Conservation (phyloP, 2,113 vertebrate genomes). For the Grallaria varia region DNA sequence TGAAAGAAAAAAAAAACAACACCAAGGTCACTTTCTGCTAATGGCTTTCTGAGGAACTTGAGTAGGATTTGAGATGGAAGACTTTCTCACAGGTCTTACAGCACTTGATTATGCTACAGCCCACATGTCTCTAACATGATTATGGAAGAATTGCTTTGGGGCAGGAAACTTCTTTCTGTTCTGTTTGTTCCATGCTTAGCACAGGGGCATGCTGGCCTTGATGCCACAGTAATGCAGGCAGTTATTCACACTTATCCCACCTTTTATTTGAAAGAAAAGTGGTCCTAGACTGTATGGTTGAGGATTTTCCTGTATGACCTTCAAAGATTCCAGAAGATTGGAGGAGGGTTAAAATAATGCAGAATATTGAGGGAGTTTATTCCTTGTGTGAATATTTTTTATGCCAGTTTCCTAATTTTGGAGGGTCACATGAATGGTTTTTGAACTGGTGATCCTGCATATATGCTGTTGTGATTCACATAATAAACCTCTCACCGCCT, state of each 20-base stretch:
- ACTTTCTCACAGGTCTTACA: slow-evolving; percentile 19
- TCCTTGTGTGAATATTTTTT: neutral
- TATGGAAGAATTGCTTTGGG: neutral
- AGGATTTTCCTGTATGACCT: neutral
- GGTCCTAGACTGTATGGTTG: neutral
- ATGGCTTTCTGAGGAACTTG: neutral
- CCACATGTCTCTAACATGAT: neutral
- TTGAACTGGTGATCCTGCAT: neutral
- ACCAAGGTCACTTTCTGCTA: neutral
- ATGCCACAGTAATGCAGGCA: neutral
- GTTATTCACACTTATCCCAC: neutral
- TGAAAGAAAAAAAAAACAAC: neutral
- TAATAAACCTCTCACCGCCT: neutral
- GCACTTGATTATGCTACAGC: neutral
- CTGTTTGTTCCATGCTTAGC: neutral
- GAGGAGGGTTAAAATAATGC: neutral
- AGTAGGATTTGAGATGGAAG: neutral
- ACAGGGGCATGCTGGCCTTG: neutral
- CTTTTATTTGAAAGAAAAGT: neutral
- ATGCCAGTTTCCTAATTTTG: neutral
- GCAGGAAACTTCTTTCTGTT: neutral
- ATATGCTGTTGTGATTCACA: accelerated
- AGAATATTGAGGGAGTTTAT: neutral
- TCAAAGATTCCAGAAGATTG: neutral
- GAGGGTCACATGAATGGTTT: neutral